These are phyloP conservation scores for Poliocrania exsul DNA, from an alignment of 2,797 vertebrate species.

Conservation along the genomic window DNA sequence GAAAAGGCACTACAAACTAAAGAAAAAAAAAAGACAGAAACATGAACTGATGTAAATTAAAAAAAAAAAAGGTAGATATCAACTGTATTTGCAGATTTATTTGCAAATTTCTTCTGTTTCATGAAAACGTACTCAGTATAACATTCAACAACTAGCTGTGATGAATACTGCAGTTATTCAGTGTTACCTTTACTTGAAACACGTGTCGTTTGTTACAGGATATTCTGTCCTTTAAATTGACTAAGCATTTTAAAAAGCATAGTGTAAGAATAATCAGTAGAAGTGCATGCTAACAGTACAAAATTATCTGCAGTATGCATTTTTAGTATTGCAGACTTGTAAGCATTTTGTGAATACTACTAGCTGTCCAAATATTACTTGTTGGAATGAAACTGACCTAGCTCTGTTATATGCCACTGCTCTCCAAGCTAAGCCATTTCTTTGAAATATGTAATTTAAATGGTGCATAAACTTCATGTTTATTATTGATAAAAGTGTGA, in stretches of 20 bases:
- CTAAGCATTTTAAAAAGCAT: not conserved
- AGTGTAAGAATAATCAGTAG: not conserved
- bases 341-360: not conserved
- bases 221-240: not conserved
- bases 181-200: not conserved
- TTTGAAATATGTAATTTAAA: not conserved
- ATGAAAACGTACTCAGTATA: not conserved
- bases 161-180: not conserved
- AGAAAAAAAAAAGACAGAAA: not conserved
- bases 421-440: not conserved
- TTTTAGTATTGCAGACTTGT: not conserved
- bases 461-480: not conserved
- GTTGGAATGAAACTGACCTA: not conserved
- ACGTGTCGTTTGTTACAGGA: not conserved
- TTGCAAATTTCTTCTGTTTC: not conserved
- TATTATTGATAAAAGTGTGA: not conserved
- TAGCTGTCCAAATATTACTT: not conserved
- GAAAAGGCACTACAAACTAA: not conserved
- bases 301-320: not conserved
- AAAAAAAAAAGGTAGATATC: not conserved
- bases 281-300: not conserved
- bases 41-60: not conserved
- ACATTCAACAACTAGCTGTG: not conserved
- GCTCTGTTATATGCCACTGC: not conserved
- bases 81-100: not conserved